Conservation (phyloP, 2,888 invertebrate genomes). For the Agrilus biguttatus region DNA sequence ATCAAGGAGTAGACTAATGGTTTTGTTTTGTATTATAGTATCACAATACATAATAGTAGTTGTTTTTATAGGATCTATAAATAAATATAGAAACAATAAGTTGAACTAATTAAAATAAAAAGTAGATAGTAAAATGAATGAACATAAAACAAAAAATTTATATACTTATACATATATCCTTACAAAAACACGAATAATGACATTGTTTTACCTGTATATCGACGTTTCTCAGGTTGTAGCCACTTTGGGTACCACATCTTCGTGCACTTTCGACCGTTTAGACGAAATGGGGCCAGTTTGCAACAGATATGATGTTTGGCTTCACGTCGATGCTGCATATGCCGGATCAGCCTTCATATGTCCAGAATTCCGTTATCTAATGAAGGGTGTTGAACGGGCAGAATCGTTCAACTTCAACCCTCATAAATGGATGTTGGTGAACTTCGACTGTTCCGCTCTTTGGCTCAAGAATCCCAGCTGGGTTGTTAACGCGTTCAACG, state of each 20-base stretch:
- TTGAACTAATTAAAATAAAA: too few relatives aligned
- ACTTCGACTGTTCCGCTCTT: conserved; percentile 97
- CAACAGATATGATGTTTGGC: conserved; percentile 59
- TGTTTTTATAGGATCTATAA: too few relatives aligned
- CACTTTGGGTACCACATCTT: conserved; percentile 91
- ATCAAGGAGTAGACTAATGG: too few relatives aligned
- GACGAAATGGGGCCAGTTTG: conserved; percentile 88
- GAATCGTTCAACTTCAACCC: conserved; percentile 98
- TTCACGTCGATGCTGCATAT: conserved; percentile 95
- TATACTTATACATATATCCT: too few relatives aligned
- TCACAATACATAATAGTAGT: too few relatives aligned
- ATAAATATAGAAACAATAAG: too few relatives aligned
- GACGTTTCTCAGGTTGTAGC: conserved; percentile 57
- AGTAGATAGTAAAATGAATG: too few relatives aligned
- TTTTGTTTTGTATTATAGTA: too few relatives aligned
- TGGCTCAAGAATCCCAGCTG: conserved; percentile 85
- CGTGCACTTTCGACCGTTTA: conserved; percentile 84
- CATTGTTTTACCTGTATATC: too few relatives aligned
- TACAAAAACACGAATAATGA: too few relatives aligned
- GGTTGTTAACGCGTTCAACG: conserved; percentile 90
- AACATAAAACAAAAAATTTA: too few relatives aligned
- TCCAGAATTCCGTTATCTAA: conserved; percentile 83
- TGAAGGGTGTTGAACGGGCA: conserved; percentile 78
- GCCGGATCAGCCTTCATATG: conserved; percentile 95
- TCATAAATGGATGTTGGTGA: conserved; percentile 98